Base-by-base conservation (phyloP, 2,888 invertebrate genomes). In the Theodoxus fluviatilis region DNA sequence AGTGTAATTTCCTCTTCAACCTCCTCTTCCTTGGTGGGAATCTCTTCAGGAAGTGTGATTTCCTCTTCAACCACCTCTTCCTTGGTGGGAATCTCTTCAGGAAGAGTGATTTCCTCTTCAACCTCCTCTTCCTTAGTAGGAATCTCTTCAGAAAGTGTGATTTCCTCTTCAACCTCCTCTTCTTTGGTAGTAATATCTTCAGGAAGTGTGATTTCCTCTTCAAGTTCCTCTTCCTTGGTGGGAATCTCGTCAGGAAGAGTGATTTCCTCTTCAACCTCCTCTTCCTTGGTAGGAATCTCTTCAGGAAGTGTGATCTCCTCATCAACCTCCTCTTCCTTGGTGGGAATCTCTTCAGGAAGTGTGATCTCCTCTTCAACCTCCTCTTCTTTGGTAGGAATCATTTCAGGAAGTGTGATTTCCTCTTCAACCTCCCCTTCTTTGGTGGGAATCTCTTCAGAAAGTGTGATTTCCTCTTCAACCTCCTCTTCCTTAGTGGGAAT, bases 401-500 rank as follows among this genome's bases (percentile, higher is more conserved):
- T 64, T 57, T 35, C 40, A 55, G 40, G 6, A n/a, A 6, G 12
- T 35, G 63, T n/a, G 3, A 49, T 1, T 59, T 9, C 0, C n/a
- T 57, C 66, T 18, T 25, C 37, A 49, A 31, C 25, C 18, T 35
- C 22, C n/a, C 64, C 55, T 25, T 31, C 63, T 37, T 55, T 28
- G 28, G 55, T 38, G 2, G 38, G 31, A 43, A 25, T 47, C 65
- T 68, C 67, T 2, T 70, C 55, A n/a, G 52, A 49, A 12, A 69
- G 43, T 55, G 64, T 61, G n/a, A 70, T 61, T 33, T 66, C 68
- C n/a, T 68, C 71, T 15, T 63, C 64, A 31, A 38, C 47, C 33
- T 67, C 15, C 22, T 68, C 37, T 65, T 72, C 71, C 22, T 66
- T 40, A 9, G 67, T 61, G 9, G 43, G 38, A 35, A 72, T 69